phyloP scores from a whole-genome alignment of 2,797 vertebrate genomes.

The Hydrophis major region DNA sequence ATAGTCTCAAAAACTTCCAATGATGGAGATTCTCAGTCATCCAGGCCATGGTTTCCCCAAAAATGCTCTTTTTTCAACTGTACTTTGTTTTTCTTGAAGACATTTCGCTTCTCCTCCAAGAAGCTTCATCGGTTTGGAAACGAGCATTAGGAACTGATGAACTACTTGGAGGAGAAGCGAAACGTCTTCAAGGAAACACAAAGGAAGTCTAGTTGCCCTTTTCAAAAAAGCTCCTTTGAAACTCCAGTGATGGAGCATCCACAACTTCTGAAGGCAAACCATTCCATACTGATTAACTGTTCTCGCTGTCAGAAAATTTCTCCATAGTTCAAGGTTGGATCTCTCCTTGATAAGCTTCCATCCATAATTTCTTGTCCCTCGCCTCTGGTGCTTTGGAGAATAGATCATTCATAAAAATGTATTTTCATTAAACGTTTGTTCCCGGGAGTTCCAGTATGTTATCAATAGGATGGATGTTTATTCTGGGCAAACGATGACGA shows the following conservation, averaged over 20 bases:
- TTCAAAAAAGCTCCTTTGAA: no score
- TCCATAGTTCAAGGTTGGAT: background rate
- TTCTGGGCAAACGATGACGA: slow-evolving; percentile 39
- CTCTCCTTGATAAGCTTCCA: background rate
- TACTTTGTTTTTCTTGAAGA: no score
- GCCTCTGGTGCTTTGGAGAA: background rate
- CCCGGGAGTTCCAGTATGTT: slow-evolving; percentile 31
- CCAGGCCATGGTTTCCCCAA: background rate
- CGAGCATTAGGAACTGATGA: no score
- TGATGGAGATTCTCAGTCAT: background rate
- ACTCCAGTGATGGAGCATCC: no score
- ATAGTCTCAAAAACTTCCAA: no score
- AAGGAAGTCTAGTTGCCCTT: no score
- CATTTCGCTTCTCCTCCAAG: no score
- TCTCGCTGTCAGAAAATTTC: background rate
- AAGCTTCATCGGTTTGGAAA: no score
- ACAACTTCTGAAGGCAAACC: background rate
- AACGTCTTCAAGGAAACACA: no score
- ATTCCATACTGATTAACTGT: background rate
- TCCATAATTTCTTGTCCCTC: background rate
- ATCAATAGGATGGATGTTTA: slow-evolving; percentile 32
- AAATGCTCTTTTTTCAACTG: background rate
- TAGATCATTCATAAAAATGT: background rate
- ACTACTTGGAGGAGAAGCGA: no score
- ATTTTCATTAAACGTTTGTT: slow-evolving; percentile 20